These are phyloP conservation scores for Rotaria socialis DNA, from an alignment of 2,888 invertebrate genomes.

Conservation along the genomic window DNA sequence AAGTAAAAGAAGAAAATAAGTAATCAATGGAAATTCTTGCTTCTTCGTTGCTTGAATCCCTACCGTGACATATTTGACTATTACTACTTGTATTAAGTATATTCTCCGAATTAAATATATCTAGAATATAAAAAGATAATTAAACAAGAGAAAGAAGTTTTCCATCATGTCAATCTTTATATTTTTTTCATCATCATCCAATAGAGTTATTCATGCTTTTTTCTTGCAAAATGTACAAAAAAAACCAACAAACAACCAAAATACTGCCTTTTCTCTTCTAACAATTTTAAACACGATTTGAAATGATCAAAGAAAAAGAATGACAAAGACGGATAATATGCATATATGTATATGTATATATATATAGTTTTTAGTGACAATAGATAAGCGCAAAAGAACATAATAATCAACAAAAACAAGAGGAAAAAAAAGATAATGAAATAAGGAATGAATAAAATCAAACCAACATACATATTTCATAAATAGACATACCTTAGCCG, in stretches of 20 bases:
- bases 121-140: not conserved
- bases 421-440: constrained; percentile 19
- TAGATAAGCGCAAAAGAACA: constrained; percentile 17
- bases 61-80: constrained; percentile 26
- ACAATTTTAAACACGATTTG: constrained; percentile 22
- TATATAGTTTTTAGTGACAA: not conserved
- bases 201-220: not conserved
- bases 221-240: constrained; percentile 32
- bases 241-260: constrained; percentile 6
- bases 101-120: not conserved
- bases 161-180: constrained; percentile 22
- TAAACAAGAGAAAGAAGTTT: not conserved
- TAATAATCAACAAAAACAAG: not conserved
- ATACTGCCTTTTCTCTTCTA: constrained; percentile 1
- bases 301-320: constrained; percentile 4
- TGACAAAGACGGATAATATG: constrained; percentile 29
- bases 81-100: not conserved
- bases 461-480: constrained; percentile 17
- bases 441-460: constrained; percentile 32
- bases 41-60: no score
- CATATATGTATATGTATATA: not conserved
- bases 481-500: constrained; percentile 26
- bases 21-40: not conserved
- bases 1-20: not conserved
- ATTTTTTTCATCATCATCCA: not conserved